Evolutionary conservation across 2,113 vertebrate species (phyloP), one percentile per base, ranked within the genome.

Genomic region (Sapajus apella): DNA sequence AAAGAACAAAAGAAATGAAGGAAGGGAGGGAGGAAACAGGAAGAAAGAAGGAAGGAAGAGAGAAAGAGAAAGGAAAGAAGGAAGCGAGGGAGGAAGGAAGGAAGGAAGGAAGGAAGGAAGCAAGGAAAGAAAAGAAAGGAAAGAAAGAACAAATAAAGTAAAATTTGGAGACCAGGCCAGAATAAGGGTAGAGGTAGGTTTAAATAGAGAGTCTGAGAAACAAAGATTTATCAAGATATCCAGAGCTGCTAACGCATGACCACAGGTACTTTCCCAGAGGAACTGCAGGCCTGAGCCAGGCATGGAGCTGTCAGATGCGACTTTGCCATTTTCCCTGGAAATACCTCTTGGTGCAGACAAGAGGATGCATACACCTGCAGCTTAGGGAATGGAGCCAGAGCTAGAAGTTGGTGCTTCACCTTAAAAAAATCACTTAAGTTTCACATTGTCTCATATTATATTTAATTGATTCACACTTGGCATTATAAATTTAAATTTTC

Each of bases 41-140:
- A 3, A 50, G 12, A 50, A 2, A 50, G 2, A 50, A 50, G 47
- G 12, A 4, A 52, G 14, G 3, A 14, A 43, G n/a, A n/a, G n/a
- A 43, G 43, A 43, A 43, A 43, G 43, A 52, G 12, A 16, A 14
- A 16, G 3, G 3, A 52, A 52, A 17, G 52, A 17, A 52, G 1
- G 16, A 6, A 17, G 5, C 1, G 0, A 52, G 4, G 14, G 4
- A 52, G 2, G 50, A 14, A 52, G 1, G 16, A 52, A 52, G 4
- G 14, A 17, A 52, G 0, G 5, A 16, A 18, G 1, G 47, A 47
- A 2, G 2, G 47, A 47, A 8, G 43, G 43, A 43, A 6, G 43
- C 4, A 43, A 9, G 45, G 45, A 47, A 52, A 3, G 14, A 52
- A 17, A 43, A 9, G 45, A 7, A 47, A 52, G 37, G 14, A 52